phyloP scores from a whole-genome alignment of 2,113 vertebrate genomes.

The Garra rufa region DNA sequence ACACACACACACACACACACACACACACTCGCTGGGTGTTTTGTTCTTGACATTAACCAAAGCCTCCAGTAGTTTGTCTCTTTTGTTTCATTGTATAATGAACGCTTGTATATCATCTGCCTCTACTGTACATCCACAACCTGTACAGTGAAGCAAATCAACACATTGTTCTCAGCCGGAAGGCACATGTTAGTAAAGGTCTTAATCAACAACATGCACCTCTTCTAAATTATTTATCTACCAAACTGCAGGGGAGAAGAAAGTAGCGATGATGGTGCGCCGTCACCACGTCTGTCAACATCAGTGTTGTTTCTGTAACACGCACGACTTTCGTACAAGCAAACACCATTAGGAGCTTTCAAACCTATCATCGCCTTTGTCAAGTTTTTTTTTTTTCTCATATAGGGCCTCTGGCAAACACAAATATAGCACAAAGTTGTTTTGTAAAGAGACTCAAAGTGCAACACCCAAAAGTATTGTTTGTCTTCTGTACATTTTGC shows the following conservation, averaged over 20 bases:
- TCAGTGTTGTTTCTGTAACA: background rate
- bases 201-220: conserved; percentile 36
- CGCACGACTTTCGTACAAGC: conserved; percentile 2
- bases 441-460: background rate
- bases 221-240: conserved; percentile 37
- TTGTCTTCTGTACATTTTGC: conserved; percentile 25
- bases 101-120: background rate
- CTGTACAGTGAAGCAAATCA: background rate
- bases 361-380: background rate
- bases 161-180: background rate
- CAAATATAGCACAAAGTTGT: background rate
- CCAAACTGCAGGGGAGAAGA: conserved; percentile 17
- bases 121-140: background rate
- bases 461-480: background rate
- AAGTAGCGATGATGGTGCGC: conserved; percentile 25
- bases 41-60: background rate
- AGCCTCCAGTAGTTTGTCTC: background rate
- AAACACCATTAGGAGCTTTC: conserved; percentile 1
- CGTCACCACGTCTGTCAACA: conserved; percentile 27
- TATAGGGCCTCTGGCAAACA: background rate
- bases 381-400: background rate
- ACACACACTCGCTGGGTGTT: background rate
- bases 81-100: background rate
- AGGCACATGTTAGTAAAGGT: conserved; percentile 22
- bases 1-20: too few species aligned